phyloP scores from a whole-genome alignment of 2,888 invertebrate species.

The Sipha maydis region DNA sequence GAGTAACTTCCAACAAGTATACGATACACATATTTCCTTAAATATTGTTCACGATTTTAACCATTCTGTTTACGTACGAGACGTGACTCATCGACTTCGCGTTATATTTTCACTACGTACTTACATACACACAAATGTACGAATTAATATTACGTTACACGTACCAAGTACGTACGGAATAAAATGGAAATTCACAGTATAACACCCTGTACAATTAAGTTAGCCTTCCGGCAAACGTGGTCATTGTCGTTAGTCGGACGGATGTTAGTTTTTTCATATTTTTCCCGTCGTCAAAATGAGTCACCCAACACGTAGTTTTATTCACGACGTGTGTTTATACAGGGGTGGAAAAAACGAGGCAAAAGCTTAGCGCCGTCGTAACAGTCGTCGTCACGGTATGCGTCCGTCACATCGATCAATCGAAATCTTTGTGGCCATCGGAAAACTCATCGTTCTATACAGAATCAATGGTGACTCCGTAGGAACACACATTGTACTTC shows the following conservation, averaged over 20 bases:
- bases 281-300: background rate
- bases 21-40: too few species aligned
- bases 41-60: too few species aligned
- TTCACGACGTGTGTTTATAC: background rate
- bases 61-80: background rate
- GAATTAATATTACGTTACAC: background rate
- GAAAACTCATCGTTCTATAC: background rate
- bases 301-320: background rate
- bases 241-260: background rate
- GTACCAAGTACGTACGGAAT: too few species aligned
- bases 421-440: background rate
- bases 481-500: background rate
- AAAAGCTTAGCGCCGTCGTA: background rate
- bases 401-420: background rate
- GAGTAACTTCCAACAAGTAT: too few species aligned
- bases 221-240: background rate
- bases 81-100: background rate
- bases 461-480: background rate
- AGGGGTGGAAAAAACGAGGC: background rate
- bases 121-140: background rate
- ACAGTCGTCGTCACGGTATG: background rate
- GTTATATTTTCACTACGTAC: background rate
- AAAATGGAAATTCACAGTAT: too few species aligned
- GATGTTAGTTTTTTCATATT: background rate
- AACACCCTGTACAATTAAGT: too few species aligned